These are phyloP conservation scores for Gymnoscopelus braueri DNA, from an alignment of 2,797 vertebrate species.

Conservation along the genomic window DNA sequence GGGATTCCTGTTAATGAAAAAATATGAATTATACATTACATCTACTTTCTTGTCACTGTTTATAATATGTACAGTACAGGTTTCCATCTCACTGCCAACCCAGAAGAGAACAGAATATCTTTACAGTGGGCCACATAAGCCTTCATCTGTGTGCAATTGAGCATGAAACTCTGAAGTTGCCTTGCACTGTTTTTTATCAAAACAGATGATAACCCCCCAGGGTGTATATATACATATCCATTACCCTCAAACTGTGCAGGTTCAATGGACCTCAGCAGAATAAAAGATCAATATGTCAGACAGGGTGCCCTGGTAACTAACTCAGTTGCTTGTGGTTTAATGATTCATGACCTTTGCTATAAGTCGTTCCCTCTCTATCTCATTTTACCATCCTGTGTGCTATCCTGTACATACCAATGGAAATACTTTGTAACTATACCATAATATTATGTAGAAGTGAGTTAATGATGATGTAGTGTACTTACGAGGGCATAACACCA, in stretches of 20 bases:
- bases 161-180: constrained; percentile 39
- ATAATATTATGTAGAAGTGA: too few relatives aligned
- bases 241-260: constrained; percentile 2
- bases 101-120: constrained; percentile 5
- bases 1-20: too few relatives aligned
- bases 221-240: constrained; percentile 13
- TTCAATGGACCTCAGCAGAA: constrained; percentile 9
- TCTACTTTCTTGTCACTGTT: too few relatives aligned
- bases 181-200: constrained; percentile 29
- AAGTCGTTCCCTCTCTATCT: not conserved
- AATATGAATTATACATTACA: too few relatives aligned
- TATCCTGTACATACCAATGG: not conserved
- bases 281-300: constrained; percentile 14
- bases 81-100: constrained; percentile 11
- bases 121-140: constrained; percentile 24
- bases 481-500: too few relatives aligned
- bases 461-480: too few relatives aligned
- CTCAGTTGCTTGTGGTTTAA: constrained; percentile 11
- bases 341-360: not conserved
- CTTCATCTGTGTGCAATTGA: constrained; percentile 36
- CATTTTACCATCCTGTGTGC: not conserved
- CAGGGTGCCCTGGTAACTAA: not conserved
- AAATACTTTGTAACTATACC: constrained; percentile 31
- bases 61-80: too few relatives aligned
- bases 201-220: constrained; percentile 34